These are phyloP conservation scores for Metalampra italica DNA, from an alignment of 2,888 invertebrate species.

Conservation along the genomic window DNA sequence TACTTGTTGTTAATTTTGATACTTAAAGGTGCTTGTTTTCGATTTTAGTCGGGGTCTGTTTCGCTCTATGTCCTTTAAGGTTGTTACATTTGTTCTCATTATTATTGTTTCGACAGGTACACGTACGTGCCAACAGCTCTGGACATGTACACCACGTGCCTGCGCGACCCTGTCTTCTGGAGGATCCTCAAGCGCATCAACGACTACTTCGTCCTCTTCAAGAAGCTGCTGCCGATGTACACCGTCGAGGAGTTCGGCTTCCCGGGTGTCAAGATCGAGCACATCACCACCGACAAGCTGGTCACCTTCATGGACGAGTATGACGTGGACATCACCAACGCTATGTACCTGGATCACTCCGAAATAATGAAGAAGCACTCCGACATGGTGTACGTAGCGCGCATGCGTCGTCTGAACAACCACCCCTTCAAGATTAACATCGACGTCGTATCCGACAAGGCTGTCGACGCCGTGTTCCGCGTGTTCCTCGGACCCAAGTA, in stretches of 20 bases:
- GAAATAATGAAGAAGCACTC: conserved; percentile 71
- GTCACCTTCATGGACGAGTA: conserved; percentile 84
- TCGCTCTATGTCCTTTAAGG: too few species aligned
- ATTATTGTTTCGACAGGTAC: conserved; percentile 38
- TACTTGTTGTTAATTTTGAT: too few species aligned
- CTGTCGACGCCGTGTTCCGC: conserved; percentile 80
- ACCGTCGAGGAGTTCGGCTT: conserved; percentile 78
- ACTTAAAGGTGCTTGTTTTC: too few species aligned
- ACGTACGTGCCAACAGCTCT: conserved; percentile 79
- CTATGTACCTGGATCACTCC: conserved; percentile 67
- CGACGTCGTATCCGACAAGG: conserved; percentile 76
- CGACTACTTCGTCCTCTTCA: conserved; percentile 78
- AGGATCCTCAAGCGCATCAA: conserved; percentile 81
- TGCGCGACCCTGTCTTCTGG: conserved; percentile 87
- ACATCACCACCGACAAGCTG: conserved; percentile 80
- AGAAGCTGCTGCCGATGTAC: conserved; percentile 78
- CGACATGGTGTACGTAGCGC: conserved; percentile 71
- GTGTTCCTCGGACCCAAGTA: conserved; percentile 85
- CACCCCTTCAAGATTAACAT: conserved; percentile 80
- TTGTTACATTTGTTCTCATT: neutral
- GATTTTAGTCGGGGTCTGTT: too few species aligned
- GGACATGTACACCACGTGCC: conserved; percentile 80
- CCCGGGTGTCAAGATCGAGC: conserved; percentile 81
- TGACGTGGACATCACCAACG: conserved; percentile 82
- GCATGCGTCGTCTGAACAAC: conserved; percentile 82